Evolutionary conservation across 2,888 invertebrate genomes (phyloP), one percentile per base, ranked within the genome.

Genomic region (Acleris sparsana): DNA sequence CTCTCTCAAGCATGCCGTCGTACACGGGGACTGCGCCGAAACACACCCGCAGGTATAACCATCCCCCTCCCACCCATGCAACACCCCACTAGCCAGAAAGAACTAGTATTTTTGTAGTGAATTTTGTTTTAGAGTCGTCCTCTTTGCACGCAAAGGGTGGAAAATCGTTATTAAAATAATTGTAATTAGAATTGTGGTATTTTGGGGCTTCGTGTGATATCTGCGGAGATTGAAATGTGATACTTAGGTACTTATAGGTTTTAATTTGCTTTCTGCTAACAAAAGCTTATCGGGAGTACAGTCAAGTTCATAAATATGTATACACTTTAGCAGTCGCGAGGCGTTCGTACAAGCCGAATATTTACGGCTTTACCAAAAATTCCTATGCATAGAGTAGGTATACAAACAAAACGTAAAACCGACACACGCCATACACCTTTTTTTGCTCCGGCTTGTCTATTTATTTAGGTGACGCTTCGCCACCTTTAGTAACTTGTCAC

Each of bases 1-100:
- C 78, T 97, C 97, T 0, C 90, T 97, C 75, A 97, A 97, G 83
- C 97, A 97, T 84, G 97, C 97, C 52, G 97, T 97, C 66, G 96
- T 97, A 48, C 97, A 97, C 85, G 96, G 97, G 13, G 96, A 95
- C 73, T 93, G 92, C 77, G 87, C 91, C 74, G 91, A 93, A 79
- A 72, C 88, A 61, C 93, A 93, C 78, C 90, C 91, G 63, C 94
- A 94, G 86, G 94, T 94, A 86, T 70, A 72, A 9, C 69, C 67
- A 44, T 81, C 84, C 78, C 85, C 63, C 73, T 87, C 75, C 72
- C 78, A 69, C 78, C 4, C 66, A 43, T 7, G 22, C 18, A 16
- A n/a, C 13, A 7, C 9, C 13, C 17, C 9, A 29, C 4, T 6
- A 48, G 58, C 16, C 20, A 16, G 29, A 43, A 29, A 39, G 53